Percentiles rank a stretch among this genome's conserved stretches.
phyloP scores from a whole-genome alignment of 1,140 invertebrate species.

The Bactericera cockerelli region DNA sequence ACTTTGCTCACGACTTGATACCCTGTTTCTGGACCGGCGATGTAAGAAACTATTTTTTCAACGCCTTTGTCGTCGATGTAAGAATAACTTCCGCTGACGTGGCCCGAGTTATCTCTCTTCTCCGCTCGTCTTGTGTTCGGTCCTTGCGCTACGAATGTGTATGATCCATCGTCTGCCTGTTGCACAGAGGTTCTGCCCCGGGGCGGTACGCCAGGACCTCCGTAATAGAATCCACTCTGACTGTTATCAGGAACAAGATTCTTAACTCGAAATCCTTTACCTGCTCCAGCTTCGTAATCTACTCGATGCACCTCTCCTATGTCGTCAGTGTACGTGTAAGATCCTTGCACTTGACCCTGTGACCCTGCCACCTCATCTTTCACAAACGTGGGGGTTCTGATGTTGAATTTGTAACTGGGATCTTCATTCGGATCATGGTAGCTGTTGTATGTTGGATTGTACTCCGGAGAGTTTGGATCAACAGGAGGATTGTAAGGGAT shows the following conservation, averaged over 20 bases:
- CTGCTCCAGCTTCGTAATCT: constrained; percentile 49
- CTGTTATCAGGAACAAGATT: constrained; percentile 45
- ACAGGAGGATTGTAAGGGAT: constrained; percentile 25
- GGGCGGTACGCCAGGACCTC: constrained; percentile 33
- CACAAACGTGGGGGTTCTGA: constrained; percentile 43
- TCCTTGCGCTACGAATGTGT: constrained; percentile 48
- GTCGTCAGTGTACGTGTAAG: constrained; percentile 50
- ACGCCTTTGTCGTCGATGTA: constrained; percentile 56
- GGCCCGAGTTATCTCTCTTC: constrained; percentile 45
- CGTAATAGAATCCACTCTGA: constrained; percentile 31
- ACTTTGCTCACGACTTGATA: constrained; percentile 48
- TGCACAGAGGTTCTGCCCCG: constrained; percentile 43
- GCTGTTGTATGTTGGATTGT: constrained; percentile 41
- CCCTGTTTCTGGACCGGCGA: constrained; percentile 55
- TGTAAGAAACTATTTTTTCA: constrained; percentile 51
- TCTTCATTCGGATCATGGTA: constrained; percentile 53
- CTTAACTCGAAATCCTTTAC: constrained; percentile 52
- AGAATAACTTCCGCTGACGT: constrained; percentile 53
- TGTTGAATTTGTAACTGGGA: constrained; percentile 48
- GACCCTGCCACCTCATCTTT: constrained; percentile 45
- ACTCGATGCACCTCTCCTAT: constrained; percentile 52
- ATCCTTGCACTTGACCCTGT: constrained; percentile 35
- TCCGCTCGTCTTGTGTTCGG: constrained; percentile 53
- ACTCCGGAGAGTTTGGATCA: constrained; percentile 23
- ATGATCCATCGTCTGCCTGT: constrained; percentile 41